Evolutionary conservation across 1,140 invertebrate genomes (phyloP), one percentile per base, ranked within the genome.

Genomic region (Drosophila hydei): DNA sequence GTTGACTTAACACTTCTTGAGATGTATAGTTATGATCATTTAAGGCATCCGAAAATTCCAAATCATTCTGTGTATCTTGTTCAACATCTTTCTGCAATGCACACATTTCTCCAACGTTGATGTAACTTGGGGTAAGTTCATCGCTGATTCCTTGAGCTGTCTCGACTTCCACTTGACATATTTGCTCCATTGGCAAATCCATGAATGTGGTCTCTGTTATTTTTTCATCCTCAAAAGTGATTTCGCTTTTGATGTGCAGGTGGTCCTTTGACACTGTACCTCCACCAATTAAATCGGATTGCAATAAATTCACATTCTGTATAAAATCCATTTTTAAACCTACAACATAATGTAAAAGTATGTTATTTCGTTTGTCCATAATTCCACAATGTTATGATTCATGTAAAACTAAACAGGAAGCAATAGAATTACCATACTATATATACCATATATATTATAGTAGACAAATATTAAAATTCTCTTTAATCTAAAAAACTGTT

Each of bases 1-100:
- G 47, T 27, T 60, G 62, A 3, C 11, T 14, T 1, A 38, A 1
- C 1, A 60, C 5, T 19, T 77, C 59, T 48, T 84, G 79, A 2
- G 65, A 73, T 7, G 78, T 89, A 43, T 89, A 89, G 43, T 88
- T 89, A 67, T 89, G 85, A 43, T 89, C 85, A 47, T 56, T 77
- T 25, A 89, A 27, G 27, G 84, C 74, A 33, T 79, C 42, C 5
- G 72, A 65, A 19, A 77, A 12, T 40, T 58, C 23, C 14, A 58
- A 51, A 9, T 42, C 56, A 25, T 12, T 7, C 7, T 67, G 19
- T 8, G n/a, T 8, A 23, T n/a, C 38, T 33, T 50, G 12, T 18
- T 51, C 42, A 7, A 47, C 27, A 11, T 45, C 33, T 14, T 43
- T 12, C n/a, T 36, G 42, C 0, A 72, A 33, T 8, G 40, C 42